Percentiles rank a stretch among this genome's conserved stretches.
Conservation (phyloP, 2,113 vertebrate species). For the Chunga burmeisteri region DNA sequence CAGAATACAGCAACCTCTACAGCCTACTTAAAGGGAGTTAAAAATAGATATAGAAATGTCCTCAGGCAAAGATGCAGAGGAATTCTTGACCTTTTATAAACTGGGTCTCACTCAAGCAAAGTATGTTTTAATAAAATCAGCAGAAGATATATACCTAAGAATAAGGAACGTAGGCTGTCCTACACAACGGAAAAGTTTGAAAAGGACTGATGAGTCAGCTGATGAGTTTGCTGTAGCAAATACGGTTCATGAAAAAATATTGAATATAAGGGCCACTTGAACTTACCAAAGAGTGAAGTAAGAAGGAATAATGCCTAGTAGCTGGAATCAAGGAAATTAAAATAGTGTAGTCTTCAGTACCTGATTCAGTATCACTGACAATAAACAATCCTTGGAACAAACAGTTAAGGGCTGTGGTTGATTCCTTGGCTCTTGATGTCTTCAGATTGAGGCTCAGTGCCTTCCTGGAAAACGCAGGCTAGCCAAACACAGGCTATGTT, state of each 20-base stretch:
- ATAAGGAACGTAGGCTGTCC: background rate
- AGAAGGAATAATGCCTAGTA: background rate
- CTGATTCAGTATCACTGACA: background rate
- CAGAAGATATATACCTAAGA: background rate
- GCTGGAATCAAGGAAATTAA: background rate
- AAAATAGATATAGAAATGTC: slow-evolving; percentile 2
- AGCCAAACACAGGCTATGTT: background rate
- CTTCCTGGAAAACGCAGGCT: background rate
- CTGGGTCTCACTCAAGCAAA: background rate
- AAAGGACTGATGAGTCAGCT: background rate
- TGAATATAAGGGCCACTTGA: background rate
- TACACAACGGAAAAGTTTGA: background rate
- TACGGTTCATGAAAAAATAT: background rate
- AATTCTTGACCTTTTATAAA: slow-evolving; percentile 4
- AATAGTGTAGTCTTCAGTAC: background rate
- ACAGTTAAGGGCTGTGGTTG: background rate
- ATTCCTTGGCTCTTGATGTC: background rate
- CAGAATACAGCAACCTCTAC: background rate
- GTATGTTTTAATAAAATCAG: background rate
- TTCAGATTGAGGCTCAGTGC: background rate
- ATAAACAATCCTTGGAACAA: background rate
- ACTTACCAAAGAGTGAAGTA: background rate
- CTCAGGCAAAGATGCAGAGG: background rate
- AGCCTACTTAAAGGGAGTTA: background rate
- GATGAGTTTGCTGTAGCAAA: background rate